Percentiles rank a stretch among this genome's conserved stretches.
Evolutionary conservation across 2,888 invertebrate genomes (phyloP).

Genomic region (Deilephila porcellus): DNA sequence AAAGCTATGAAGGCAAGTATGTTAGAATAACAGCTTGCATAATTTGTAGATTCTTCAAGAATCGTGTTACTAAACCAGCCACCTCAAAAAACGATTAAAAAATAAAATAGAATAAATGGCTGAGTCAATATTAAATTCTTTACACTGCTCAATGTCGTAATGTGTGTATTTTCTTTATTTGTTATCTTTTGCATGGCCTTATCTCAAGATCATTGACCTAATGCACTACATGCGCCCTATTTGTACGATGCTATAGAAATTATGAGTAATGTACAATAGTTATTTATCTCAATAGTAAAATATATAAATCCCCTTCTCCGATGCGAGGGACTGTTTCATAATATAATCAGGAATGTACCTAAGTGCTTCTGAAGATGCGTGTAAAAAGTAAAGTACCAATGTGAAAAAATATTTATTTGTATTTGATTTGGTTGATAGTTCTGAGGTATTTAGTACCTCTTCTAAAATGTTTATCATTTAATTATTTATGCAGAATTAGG

Average conservation of each 20-base stretch:
- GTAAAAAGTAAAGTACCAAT: too few species aligned
- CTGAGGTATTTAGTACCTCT: too few species aligned
- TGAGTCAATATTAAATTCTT: not conserved
- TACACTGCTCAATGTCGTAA: not conserved
- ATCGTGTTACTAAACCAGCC: too few species aligned
- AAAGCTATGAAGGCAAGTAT: too few species aligned
- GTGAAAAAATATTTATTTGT: too few species aligned
- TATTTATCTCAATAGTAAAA: not conserved
- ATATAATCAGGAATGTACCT: not conserved
- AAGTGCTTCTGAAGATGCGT: too few species aligned
- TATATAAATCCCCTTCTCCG: not conserved
- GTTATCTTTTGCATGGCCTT: constrained; percentile 20
- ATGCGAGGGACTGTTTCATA: not conserved
- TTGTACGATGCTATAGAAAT: not conserved
- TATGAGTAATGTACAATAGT: not conserved
- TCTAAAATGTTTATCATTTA: too few species aligned
- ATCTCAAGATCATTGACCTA: constrained; percentile 22
- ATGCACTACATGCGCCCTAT: not conserved
- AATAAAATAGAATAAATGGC: not conserved
- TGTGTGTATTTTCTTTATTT: constrained; percentile 19
- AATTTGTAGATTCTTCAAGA: too few species aligned
- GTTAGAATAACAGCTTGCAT: too few species aligned
- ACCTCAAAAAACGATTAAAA: not conserved
- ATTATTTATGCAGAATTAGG: too few species aligned
- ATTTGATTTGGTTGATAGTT: too few species aligned